Base-by-base conservation (phyloP, 2,113 vertebrate species). In the Leptobrachium leishanense region DNA sequence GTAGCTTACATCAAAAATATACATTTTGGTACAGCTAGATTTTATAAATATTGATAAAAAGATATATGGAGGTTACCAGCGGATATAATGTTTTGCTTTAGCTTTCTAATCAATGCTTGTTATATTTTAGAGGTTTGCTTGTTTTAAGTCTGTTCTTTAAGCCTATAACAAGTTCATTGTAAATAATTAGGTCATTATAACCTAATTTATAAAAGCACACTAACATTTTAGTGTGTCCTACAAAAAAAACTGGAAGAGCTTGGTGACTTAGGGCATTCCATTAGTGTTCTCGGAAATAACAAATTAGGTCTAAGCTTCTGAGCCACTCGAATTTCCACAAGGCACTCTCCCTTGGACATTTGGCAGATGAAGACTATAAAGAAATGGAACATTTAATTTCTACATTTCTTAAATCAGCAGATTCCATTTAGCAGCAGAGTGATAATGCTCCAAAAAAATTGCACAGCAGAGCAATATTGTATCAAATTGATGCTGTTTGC, bases 401-500 rank as follows among this genome's bases (percentile, higher is more conserved):
- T 46, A 53, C 69, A 54, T 79, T 79, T 72, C 43, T 66, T 31
- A 67, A 67, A 82, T 82, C 46, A 76, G 64, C 63, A 72, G 59
- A 72, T 72, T 72, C 74, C 75, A 72, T 68, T 82, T 77, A 75
- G 62, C 4, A 75, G 40, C 31, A 75, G 43, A 75, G 46, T 67
- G 68, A 72, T 65, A 82, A 50, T 57, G 43, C 46, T 70, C 31
- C 43, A 77, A 63, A 71, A 70, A 79, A 80, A 53, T 12, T 55
- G 59, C 73, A 44, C 13, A 20, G 57, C 50, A 72, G 63, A 76
- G 68, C 68, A 68, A 50, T 82, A 67, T 72, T 67, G 40, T 66
- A 76, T 68, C 8, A 82, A 44, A 67, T 53, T 72, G 40, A 71
- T 82, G 50, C 77, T 72, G 77, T 66, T 71, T 79, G 77, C 77